Base-by-base conservation (phyloP, 2,797 vertebrate species). In the Rhabdophis nuchalis region DNA sequence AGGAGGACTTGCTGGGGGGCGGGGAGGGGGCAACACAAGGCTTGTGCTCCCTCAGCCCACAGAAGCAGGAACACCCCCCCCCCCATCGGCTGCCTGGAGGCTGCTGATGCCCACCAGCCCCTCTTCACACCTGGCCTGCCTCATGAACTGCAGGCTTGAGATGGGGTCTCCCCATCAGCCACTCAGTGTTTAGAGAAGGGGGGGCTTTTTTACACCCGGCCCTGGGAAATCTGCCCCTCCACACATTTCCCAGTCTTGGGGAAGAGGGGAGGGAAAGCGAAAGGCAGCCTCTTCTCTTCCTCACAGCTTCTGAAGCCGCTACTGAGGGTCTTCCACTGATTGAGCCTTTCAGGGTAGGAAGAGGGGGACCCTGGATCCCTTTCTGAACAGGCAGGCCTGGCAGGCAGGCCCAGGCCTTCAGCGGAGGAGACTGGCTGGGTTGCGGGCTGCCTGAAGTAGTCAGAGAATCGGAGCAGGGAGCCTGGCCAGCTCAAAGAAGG, bases 161-260 rank as follows among this genome's bases (percentile, higher is more conserved):
- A 0, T 1, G 50, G 92, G n/a, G 82, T 27, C 16, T 0, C 88
- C 95, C 94, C 91, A 93, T 93, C 64, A 91, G 92, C 86, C 10
- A 8, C 41, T 50, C 12, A 1, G 8, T 77, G 93, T 95, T 96
- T 96, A 41, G 61, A 95, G 95, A 95, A 96, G 94, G 94, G 95
- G 92, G 91, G 1, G 5, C 20, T 41, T 25, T 88, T 85, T 16
- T 72, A 25, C 77, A 72, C 36, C n/a, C 86, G 5, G n/a, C 23
- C 54, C 56, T 86, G 87, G 36, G 91, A 88, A 58, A 27, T 12
- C 11, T 2, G 18, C 5, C 36, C 91, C 36, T 53, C 14, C 56
- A 7, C 36, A 50, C 27, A 1, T 32, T 54, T n/a, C 53, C 52
- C 41, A 29, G 90, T 7, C 25, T 27, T 27, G 50, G 60, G 20